A percentile compares a stretch with the other conserved stretches of the same genome.
Evolutionary conservation across 1,140 invertebrate species (phyloP).

Genomic region (Rhyzopertha dominica): DNA sequence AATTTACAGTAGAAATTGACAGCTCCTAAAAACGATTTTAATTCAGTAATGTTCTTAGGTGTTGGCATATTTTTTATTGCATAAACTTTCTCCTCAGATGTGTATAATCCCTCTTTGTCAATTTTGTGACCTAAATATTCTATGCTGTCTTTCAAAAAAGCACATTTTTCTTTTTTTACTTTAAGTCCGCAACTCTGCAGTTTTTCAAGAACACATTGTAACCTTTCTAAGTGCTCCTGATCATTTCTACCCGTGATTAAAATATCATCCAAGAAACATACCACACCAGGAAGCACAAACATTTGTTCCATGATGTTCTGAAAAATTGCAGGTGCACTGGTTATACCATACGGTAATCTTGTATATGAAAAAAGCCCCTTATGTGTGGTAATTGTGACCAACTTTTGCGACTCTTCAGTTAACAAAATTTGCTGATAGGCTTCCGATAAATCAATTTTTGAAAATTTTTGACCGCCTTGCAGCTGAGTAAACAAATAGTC

Average conservation of each 20-base stretch:
- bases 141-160: slow-evolving; percentile 20
- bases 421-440: slow-evolving; percentile 44
- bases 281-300: slow-evolving; percentile 24
- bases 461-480: slow-evolving; percentile 20
- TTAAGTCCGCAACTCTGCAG: slow-evolving; percentile 23
- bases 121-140: slow-evolving; percentile 27
- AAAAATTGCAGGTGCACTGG: slow-evolving; percentile 35
- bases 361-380: slow-evolving; percentile 38
- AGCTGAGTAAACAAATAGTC: slow-evolving; percentile 24
- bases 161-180: slow-evolving; percentile 25
- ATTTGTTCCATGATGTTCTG: slow-evolving; percentile 41
- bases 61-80: slow-evolving; percentile 25
- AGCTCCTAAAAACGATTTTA: no score
- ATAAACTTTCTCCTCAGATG: slow-evolving; percentile 22
- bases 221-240: slow-evolving; percentile 21
- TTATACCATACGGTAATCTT: slow-evolving; percentile 42
- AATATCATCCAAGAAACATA: slow-evolving; percentile 35
- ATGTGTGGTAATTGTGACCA: slow-evolving; percentile 43
- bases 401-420: slow-evolving; percentile 34
- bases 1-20: no score
- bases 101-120: slow-evolving; percentile 30
- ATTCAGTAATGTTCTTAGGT: no score
- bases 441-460: slow-evolving; percentile 24
- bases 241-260: slow-evolving; percentile 25
- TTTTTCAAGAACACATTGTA: slow-evolving; percentile 22